Base-by-base conservation (phyloP, 1,140 invertebrate genomes). In the Metopolophium dirhodum region DNA sequence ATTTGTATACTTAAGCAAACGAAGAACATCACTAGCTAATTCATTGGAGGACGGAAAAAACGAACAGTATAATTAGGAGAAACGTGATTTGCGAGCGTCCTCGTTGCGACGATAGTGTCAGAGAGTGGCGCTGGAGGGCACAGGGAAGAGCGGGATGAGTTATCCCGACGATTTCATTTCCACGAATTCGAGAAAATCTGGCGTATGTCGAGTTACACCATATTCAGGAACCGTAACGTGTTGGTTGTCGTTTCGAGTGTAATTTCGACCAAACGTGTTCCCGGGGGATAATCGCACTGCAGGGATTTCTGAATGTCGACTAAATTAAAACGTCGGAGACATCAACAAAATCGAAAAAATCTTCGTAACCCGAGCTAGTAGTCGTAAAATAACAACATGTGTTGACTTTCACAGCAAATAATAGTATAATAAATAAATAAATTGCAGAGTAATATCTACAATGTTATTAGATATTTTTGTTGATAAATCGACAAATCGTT, bases 181-280 rank as follows among this genome's bases (percentile, higher is more conserved):
- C 18, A 51, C 87, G 7, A 23, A 51, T 49, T 30, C n/a, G 18
- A 20, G 18, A 54, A 35, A 51, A 22, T 18, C 20, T 6, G 18
- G 20, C 35, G n/a, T 4, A 88, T 30, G 22, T 49, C 8, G 8
- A 37, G 30, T 22, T 37, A 88, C 22, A 54, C 49, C 14, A 90
- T 57, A 57, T 54, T 26, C 88, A 57, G 88, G 37, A 57, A 61
- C 35, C 88, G 30, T 57, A 90, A 90, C 88, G 51, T 45, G 57
- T 90, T 61, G 51, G 88, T 90, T 90, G 88, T 61, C 88, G 35
- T 90, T 90, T 90, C 88, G 35, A 90, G 23, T 90, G n/a, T 45
- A 41, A 90, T 61, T 37, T 37, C 88, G 51, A 90, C 35, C 23
- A 14, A 61, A 57, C 23, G 54, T 26, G 88, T 41, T 90, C 88